These are phyloP conservation scores for Gymnosoma rotundatum DNA, from an alignment of 2,888 invertebrate species.

Conservation along the genomic window DNA sequence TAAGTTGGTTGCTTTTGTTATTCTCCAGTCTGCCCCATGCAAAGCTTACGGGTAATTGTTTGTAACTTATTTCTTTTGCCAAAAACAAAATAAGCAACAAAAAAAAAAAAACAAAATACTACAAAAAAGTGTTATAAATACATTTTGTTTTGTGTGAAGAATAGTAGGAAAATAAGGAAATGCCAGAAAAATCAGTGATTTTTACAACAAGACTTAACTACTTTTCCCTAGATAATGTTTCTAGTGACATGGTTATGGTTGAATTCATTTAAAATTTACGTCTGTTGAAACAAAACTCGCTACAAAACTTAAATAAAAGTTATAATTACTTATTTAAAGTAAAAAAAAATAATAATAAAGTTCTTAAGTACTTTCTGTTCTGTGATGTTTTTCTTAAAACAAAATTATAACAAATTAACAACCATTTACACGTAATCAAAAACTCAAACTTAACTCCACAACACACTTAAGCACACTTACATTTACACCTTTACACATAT, in stretches of 20 bases:
- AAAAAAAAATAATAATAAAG: background rate
- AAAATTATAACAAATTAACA: slow-evolving; percentile 57
- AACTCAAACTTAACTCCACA: slow-evolving; percentile 60
- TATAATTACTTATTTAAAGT: background rate
- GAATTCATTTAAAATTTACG: slow-evolving; percentile 19
- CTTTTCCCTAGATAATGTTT: background rate
- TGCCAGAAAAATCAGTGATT: slow-evolving; percentile 4
- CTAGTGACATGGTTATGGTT: background rate
- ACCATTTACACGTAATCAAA: slow-evolving; percentile 62
- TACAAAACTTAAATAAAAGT: background rate
- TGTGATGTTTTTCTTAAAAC: background rate
- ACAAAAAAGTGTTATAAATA: slow-evolving; percentile 23
- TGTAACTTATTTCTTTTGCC: slow-evolving; percentile 21
- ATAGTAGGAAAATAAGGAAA: slow-evolving; percentile 12
- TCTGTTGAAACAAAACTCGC: too few relatives aligned
- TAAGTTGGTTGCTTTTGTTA: slow-evolving; percentile 62
- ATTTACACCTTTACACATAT: background rate
- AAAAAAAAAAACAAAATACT: background rate
- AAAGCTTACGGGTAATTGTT: slow-evolving; percentile 64
- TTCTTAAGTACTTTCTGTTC: background rate
- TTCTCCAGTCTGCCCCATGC: slow-evolving; percentile 52
- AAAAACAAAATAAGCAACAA: slow-evolving; percentile 11
- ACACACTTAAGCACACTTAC: slow-evolving; percentile 1
- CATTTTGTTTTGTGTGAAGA: slow-evolving; percentile 11
- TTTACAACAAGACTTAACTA: slow-evolving; percentile 7